A percentile compares a stretch with the other conserved stretches of the same genome.
These are phyloP conservation scores for Emys orbicularis DNA, from an alignment of 2,797 vertebrate genomes.

Conservation along the genomic window DNA sequence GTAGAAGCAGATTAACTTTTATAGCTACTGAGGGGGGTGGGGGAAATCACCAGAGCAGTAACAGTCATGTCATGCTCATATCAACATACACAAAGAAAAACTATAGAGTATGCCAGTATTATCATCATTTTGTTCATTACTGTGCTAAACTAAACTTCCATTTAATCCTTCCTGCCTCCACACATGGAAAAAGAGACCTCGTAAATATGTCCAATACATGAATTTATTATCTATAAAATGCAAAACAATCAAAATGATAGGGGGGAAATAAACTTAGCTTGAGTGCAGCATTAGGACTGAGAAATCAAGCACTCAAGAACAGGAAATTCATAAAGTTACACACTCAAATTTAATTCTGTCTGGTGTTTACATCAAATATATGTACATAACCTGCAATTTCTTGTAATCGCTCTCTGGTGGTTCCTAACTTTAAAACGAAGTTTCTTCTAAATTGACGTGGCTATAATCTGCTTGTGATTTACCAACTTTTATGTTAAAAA, in stretches of 20 bases:
- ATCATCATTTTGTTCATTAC: neutral
- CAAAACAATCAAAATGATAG: neutral
- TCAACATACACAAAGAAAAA: neutral
- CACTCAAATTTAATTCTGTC: neutral
- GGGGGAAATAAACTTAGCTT: slow-evolving; percentile 48
- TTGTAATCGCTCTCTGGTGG: neutral
- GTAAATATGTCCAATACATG: slow-evolving; percentile 18
- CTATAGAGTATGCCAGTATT: neutral
- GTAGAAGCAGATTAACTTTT: neutral
- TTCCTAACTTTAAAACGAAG: neutral
- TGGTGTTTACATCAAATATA: neutral
- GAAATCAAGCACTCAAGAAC: slow-evolving; percentile 35
- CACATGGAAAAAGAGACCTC: neutral
- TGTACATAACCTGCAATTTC: neutral
- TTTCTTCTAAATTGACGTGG: neutral
- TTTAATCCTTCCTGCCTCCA: neutral
- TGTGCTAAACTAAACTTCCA: neutral
- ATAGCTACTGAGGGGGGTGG: neutral
- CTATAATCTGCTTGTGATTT: neutral
- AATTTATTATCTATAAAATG: neutral
- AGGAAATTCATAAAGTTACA: neutral
- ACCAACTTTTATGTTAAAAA: neutral
- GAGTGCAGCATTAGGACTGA: neutral
- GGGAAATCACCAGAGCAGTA: neutral
- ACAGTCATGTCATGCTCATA: neutral